These are phyloP conservation scores for Crocuta crocuta DNA, from an alignment of 2,113 vertebrate genomes.

Conservation along the genomic window DNA sequence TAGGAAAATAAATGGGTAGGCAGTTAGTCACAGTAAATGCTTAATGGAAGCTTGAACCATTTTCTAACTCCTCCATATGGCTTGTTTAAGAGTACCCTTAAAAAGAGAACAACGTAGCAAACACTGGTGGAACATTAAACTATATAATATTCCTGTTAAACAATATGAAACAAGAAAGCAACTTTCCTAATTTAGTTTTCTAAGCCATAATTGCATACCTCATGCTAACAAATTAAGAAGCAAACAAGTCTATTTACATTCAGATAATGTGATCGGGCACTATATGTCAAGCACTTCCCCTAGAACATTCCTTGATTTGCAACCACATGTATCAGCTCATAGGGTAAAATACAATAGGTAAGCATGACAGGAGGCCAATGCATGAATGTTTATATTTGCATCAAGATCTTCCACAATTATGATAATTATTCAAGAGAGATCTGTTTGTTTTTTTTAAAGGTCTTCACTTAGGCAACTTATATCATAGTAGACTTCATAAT, in stretches of 20 bases:
- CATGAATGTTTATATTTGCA: not conserved
- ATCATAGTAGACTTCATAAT: constrained; percentile 12
- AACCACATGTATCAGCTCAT: constrained; percentile 53
- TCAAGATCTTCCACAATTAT: constrained; percentile 3
- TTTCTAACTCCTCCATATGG: constrained; percentile 46
- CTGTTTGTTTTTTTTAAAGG: not conserved
- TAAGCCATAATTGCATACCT: constrained; percentile 67
- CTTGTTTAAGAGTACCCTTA: constrained; percentile 56
- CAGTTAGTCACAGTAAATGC: not conserved
- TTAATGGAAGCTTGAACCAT: constrained; percentile 17
- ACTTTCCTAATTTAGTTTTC: constrained; percentile 79
- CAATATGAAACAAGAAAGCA: constrained; percentile 65
- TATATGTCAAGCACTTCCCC: constrained; percentile 77
- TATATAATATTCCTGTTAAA: constrained; percentile 68
- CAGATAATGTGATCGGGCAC: constrained; percentile 68
- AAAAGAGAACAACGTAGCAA: constrained; percentile 60
- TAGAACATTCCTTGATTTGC: constrained; percentile 66
- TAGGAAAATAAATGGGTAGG: not conserved
- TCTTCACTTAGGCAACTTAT: constrained; percentile 61
- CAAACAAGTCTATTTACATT: constrained; percentile 76
- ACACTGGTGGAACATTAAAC: constrained; percentile 62
- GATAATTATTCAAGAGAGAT: constrained; percentile 20
- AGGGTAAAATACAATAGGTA: constrained; percentile 48
- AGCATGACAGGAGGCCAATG: not conserved
- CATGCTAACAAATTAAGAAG: constrained; percentile 80